Base-by-base conservation (phyloP, 2,797 vertebrate genomes). In the Myripristis murdjan region DNA sequence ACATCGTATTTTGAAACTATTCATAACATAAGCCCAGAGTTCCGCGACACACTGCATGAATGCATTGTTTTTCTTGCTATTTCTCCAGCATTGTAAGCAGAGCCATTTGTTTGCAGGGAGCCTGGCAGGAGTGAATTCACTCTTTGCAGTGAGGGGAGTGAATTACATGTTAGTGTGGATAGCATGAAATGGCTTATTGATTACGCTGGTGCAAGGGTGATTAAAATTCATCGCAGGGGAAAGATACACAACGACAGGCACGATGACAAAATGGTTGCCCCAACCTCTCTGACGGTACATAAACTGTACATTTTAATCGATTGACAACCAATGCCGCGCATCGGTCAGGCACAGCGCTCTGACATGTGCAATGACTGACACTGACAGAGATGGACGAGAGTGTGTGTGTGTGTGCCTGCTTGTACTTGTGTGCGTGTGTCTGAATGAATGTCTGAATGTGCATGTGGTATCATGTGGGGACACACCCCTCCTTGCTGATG, bases 151-250 rank as follows among this genome's bases (percentile, higher is more conserved):
- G 44, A 59, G 12, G 56, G 7, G 26, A 41, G 46, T 68, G 70
- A 63, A 70, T 84, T 53, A 78, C 75, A 71, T 82, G 71, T 78
- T 65, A 48, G 65, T 56, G 75, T 82, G 77, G 77, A 76, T 75
- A 73, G 66, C 74, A 84, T 83, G 83, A 83, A 89, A 91, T 91
- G 79, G 70, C 53, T 86, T 89, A 88, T 91, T 90, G 90, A 92
- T 91, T 74, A 75, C 35, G 14, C 31, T 4, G 41, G 61, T 18
- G 35, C 2, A 1, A 41, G 22, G 18, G 56, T 81, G 75, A 90
- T 90, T 89, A 81, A 81, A 86, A 90, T 82, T 74, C 82, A 88
- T 68, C 5, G 18, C 33, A 70, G 66, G 51, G 28, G 70, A 81
- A 70, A 81, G 68, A 81, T 57, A 46, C 64, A 73, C 83, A 69